Evolutionary conservation across 2,888 invertebrate genomes (phyloP).

Genomic region (Cylloceria caligata): DNA sequence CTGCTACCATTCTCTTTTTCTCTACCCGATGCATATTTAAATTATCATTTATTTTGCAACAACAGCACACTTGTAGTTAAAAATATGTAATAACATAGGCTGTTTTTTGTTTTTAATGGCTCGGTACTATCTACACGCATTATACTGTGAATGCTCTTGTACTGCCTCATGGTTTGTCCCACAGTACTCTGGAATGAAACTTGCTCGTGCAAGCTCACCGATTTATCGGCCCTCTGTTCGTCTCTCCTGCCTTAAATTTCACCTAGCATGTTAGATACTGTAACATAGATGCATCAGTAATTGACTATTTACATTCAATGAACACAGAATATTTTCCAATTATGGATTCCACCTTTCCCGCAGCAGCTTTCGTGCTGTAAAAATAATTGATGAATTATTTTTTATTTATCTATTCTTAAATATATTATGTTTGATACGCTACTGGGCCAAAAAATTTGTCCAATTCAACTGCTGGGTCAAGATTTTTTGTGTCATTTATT

Average conservation of each 20-base stretch:
- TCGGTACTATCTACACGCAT: constrained; percentile 44
- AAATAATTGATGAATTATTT: background rate
- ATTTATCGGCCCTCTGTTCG: constrained; percentile 37
- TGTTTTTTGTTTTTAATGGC: constrained; percentile 37
- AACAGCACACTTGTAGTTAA: constrained; percentile 24
- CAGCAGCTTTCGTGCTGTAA: background rate
- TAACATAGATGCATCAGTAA: background rate
- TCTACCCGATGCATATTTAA: constrained; percentile 31
- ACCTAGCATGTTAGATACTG: constrained; percentile 55
- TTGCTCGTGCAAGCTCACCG: constrained; percentile 42
- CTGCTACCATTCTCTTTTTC: constrained; percentile 18
- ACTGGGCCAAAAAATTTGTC: no score
- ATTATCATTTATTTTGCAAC: constrained; percentile 15
- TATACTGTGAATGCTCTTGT: constrained; percentile 54
- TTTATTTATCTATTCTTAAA: background rate
- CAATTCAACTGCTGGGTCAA: no score
- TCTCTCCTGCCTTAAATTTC: constrained; percentile 46
- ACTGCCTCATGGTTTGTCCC: constrained; percentile 42
- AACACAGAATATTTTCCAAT: background rate
- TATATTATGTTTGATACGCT: no score
- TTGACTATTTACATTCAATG: constrained; percentile 6
- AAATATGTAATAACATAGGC: constrained; percentile 27
- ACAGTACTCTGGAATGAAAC: constrained; percentile 43
- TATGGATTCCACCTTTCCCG: background rate
- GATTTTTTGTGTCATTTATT: no score